Base-by-base conservation (phyloP, 2,888 invertebrate genomes). In the Sycophila texana region DNA sequence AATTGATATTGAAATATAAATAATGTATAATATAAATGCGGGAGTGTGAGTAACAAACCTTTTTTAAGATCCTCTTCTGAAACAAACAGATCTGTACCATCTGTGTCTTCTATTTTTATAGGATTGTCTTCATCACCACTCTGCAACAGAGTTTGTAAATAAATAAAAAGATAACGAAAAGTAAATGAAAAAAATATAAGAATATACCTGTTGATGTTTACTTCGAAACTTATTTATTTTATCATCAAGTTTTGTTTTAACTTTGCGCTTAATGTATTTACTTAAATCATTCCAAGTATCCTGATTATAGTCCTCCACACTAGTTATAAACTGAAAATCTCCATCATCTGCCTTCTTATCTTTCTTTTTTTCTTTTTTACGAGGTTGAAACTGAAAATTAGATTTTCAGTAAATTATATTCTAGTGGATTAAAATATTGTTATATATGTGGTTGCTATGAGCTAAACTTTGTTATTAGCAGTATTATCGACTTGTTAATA, bases 241-340 rank as follows among this genome's bases (percentile, higher is more conserved):
- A 82, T 97, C 97, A 89, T 97, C 97, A 1, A 96, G 92, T 85
- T 96, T 96, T 18, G 94, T 93, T 85, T 95, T 95, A 0, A 94
- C 95, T 91, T 96, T 96, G 53, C 96, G 93, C 86, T 95, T 95
- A 0, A 96, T 93, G 89, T 96, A 96, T 86, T 95, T 96, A 86
- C 94, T 93, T 30, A 96, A 88, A 90, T 96, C 94, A 88, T 95
- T 94, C 96, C 96, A 95, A 4, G 95, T 94, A 86, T 96, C 95
- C 91, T 94, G 89, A 88, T 96, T 96, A 87, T 96, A 96, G 84
- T 97, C 96, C 80, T 94, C 94, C 0, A 93, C 93, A 18, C 94
- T 94, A 14, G 94, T 93, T 53, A 95, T 94, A 92, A 98, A 98
- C 84, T 95, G 92, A 87, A 98, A 98, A 49, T 93, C 93, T n/a